Conservation (phyloP, 2,797 vertebrate species). For the Amniataba percoides region DNA sequence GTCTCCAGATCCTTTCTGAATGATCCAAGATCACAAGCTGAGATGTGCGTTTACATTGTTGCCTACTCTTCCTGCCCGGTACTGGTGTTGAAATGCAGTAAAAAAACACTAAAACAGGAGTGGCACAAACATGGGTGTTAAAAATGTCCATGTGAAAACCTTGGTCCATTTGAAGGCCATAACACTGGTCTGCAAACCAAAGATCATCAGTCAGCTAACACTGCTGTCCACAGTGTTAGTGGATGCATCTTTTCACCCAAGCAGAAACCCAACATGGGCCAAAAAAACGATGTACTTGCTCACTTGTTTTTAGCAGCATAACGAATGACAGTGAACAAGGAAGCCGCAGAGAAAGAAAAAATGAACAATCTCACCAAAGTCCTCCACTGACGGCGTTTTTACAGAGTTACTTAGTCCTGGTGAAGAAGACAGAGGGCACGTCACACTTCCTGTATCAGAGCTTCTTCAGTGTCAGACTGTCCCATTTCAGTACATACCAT, state of each 20-base stretch:
- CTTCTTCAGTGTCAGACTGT: slow-evolving; percentile 14
- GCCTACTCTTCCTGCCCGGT: background rate
- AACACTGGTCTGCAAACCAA: slow-evolving; percentile 32
- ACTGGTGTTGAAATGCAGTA: slow-evolving; percentile 30
- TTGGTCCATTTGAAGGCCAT: slow-evolving; percentile 14
- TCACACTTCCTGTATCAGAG: slow-evolving; percentile 22
- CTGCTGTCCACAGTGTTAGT: slow-evolving; percentile 73
- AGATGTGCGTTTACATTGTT: background rate
- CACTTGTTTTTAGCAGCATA: slow-evolving; percentile 86
- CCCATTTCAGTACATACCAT: slow-evolving; percentile 5
- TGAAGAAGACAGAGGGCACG: slow-evolving; percentile 10
- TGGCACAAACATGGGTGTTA: background rate
- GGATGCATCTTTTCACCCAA: slow-evolving; percentile 72
- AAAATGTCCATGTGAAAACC: background rate
- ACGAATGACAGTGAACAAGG: slow-evolving; percentile 76
- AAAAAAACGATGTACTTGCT: slow-evolving; percentile 69
- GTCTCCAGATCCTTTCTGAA: background rate
- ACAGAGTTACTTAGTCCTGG: slow-evolving; percentile 21
- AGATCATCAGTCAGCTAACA: slow-evolving; percentile 61
- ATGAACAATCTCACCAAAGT: slow-evolving; percentile 39
- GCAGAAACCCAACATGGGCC: slow-evolving; percentile 88
- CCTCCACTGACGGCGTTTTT: slow-evolving; percentile 9
- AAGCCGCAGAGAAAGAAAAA: slow-evolving; percentile 50
- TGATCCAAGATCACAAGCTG: background rate
- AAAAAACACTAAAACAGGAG: background rate